A percentile compares a stretch with the other conserved stretches of the same genome.
Conservation (phyloP, 2,888 invertebrate species). For the Hydrotaea diabolus region DNA sequence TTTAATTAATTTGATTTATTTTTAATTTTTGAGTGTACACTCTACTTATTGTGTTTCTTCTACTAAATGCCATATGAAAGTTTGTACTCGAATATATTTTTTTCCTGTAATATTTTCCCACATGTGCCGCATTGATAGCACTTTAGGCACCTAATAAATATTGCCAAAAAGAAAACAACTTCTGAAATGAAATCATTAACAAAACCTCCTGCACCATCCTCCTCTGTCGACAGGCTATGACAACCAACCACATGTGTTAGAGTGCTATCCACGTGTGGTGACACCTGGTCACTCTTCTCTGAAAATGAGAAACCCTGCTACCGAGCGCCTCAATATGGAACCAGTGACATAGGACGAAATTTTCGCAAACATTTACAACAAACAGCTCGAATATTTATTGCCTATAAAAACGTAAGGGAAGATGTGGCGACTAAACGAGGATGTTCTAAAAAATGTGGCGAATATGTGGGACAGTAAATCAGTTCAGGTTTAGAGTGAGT, state of each 20-base stretch:
- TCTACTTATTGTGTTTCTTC: neutral
- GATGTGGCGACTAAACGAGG: constrained; percentile 25
- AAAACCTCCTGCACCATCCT: neutral
- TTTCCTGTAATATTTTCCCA: neutral
- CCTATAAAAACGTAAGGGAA: constrained; percentile 34
- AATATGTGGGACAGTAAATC: no score
- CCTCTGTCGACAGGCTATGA: neutral
- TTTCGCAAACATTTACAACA: constrained; percentile 24
- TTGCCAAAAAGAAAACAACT: constrained; percentile 39
- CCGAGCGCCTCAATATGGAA: constrained; percentile 27
- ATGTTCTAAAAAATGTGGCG: neutral
- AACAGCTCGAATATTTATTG: constrained; percentile 45
- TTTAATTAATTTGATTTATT: no score
- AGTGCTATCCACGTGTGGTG: neutral
- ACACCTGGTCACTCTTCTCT: neutral
- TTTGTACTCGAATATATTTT: neutral
- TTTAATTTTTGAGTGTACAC: neutral
- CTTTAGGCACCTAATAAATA: constrained; percentile 59
- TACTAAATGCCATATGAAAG: neutral
- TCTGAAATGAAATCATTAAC: constrained; percentile 56
- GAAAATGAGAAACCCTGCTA: neutral
- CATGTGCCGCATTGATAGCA: constrained; percentile 43
- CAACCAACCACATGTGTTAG: neutral
- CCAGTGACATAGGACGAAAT: constrained; percentile 58
- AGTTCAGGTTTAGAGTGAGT: no score